phyloP scores from a whole-genome alignment of 2,888 invertebrate species.

The Lacanobia oleracea region DNA sequence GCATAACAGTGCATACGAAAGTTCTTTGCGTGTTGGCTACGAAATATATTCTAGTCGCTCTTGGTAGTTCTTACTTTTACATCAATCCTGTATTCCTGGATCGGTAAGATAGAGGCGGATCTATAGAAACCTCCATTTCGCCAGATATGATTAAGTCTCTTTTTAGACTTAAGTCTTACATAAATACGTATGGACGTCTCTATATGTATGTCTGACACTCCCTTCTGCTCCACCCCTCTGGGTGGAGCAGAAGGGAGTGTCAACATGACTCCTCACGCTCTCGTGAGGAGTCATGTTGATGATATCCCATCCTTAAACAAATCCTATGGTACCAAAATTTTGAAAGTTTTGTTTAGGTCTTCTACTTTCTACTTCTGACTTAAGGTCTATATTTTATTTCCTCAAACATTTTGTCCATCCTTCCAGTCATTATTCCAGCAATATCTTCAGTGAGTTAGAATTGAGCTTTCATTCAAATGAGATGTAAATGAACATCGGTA shows the following conservation, averaged over 20 bases:
- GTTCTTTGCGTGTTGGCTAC: constrained; percentile 1
- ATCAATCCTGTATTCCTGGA: background rate
- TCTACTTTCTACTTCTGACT: too few species aligned
- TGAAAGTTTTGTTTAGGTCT: background rate
- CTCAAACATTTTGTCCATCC: background rate
- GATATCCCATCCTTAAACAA: too few species aligned
- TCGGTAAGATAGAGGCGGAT: background rate
- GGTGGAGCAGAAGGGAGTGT: too few species aligned
- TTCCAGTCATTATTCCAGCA: constrained; percentile 10
- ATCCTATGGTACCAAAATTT: too few species aligned
- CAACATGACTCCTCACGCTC: too few species aligned
- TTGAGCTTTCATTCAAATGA: constrained; percentile 38
- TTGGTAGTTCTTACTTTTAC: background rate
- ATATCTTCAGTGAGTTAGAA: constrained; percentile 19
- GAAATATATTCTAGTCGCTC: background rate
- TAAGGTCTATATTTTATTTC: background rate
- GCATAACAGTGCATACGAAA: constrained; percentile 14
- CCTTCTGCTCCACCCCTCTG: too few species aligned
- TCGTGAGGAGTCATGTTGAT: too few species aligned
- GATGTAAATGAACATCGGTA: constrained; percentile 20
- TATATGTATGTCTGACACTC: too few species aligned
- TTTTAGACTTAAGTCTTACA: too few species aligned
- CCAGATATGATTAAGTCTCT: too few species aligned
- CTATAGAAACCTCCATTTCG: background rate
- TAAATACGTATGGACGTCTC: too few species aligned